Evolutionary conservation across 2,797 vertebrate species (phyloP).

Genomic region (Peromyscus eremicus): DNA sequence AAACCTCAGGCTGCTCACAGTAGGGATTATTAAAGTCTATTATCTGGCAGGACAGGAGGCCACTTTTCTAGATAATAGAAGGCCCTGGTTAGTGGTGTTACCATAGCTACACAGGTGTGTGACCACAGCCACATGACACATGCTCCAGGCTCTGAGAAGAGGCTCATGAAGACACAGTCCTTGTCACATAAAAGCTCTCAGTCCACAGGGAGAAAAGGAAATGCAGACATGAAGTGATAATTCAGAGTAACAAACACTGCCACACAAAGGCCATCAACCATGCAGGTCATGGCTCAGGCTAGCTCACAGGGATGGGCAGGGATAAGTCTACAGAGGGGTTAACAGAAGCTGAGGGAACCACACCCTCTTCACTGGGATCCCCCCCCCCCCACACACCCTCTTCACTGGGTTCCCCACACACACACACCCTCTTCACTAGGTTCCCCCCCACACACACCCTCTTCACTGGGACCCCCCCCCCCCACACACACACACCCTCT

Average conservation of each 20-base stretch:
- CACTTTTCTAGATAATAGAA: not conserved
- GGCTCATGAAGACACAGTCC: not conserved
- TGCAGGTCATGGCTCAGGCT: not conserved
- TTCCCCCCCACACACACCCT: not conserved
- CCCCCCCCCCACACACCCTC: not conserved
- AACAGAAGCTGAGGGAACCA: not conserved
- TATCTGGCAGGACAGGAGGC: not conserved
- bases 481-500: not conserved
- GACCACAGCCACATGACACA: not conserved
- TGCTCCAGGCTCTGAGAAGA: not conserved
- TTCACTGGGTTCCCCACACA: not conserved
- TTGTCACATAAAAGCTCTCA: not conserved
- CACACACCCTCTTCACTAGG: not conserved
- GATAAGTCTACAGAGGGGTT: not conserved
- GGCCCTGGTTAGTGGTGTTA: not conserved
- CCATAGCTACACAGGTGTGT: not conserved
- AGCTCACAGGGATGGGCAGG: accelerated
- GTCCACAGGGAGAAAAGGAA: not conserved
- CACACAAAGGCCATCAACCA: not conserved
- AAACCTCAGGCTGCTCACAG: not conserved
- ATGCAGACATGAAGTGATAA: not conserved
- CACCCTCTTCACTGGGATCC: not conserved
- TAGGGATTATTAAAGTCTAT: not conserved
- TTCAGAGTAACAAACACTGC: not conserved
- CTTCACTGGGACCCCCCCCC: not conserved